Conservation (phyloP, 2,888 invertebrate species). For the Synanthedon vespiformis region DNA sequence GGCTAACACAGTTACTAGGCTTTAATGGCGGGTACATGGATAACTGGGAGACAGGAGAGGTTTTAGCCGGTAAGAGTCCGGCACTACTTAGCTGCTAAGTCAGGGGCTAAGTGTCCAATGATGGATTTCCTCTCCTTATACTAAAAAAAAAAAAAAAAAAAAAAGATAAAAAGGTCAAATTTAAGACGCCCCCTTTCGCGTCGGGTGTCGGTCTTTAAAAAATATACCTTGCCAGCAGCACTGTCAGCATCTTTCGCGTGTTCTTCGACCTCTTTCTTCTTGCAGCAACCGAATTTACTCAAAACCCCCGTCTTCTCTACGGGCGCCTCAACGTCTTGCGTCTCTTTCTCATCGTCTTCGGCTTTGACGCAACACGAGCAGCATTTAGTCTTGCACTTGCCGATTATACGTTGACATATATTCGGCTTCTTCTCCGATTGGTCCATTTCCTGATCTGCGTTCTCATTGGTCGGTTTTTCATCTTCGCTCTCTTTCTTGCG, state of each 20-base stretch:
- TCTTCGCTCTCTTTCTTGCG: slow-evolving; percentile 14
- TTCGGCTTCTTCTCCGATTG: slow-evolving; percentile 33
- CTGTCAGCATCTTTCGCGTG: slow-evolving; percentile 39
- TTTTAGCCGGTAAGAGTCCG: too few relatives aligned
- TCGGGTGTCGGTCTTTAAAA: too few relatives aligned
- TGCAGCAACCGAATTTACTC: slow-evolving; percentile 46
- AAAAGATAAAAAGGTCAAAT: too few relatives aligned
- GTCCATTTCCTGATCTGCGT: slow-evolving; percentile 13
- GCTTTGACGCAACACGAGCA: slow-evolving; percentile 60
- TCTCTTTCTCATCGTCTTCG: slow-evolving; percentile 26
- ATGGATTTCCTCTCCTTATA: too few relatives aligned
- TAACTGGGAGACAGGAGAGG: too few relatives aligned
- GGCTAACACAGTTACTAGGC: too few relatives aligned
- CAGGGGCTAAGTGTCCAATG: too few relatives aligned
- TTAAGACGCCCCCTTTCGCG: too few relatives aligned
- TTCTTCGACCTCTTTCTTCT: slow-evolving; percentile 39
- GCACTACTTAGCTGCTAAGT: too few relatives aligned
- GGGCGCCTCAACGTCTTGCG: slow-evolving; percentile 5
- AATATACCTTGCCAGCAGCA: slow-evolving; percentile 49
- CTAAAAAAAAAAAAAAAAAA: too few relatives aligned
- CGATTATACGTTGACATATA: slow-evolving; percentile 46
- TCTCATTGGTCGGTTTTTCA: slow-evolving; percentile 27
- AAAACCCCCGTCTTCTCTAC: slow-evolving; percentile 30
- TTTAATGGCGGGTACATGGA: too few relatives aligned
- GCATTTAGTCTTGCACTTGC: slow-evolving; percentile 53